Evolutionary conservation across 1,140 invertebrate genomes (phyloP).

Genomic region (Drosophila grimshawi): DNA sequence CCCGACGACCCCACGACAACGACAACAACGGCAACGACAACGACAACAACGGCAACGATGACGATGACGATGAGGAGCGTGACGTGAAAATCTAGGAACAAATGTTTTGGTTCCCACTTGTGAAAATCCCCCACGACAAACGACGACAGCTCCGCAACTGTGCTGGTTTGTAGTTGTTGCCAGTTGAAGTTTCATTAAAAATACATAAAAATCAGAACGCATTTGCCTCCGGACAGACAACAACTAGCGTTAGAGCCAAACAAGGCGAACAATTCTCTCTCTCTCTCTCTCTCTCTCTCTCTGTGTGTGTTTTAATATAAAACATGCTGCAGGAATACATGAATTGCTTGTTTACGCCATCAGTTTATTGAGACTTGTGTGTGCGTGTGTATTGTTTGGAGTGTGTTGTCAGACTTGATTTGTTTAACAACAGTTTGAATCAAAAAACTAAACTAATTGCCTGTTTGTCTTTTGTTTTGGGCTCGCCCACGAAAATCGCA

Average conservation of each 20-base stretch:
- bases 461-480: constrained; percentile 62
- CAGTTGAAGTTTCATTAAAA: constrained; percentile 68
- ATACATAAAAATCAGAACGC: constrained; percentile 70
- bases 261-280: not conserved
- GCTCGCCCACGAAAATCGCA: constrained; percentile 53
- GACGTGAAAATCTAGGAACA: constrained; percentile 82
- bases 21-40: not conserved
- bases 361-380: constrained; percentile 3
- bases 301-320: constrained; percentile 13
- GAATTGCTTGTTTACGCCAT: constrained; percentile 29
- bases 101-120: constrained; percentile 83
- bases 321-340: constrained; percentile 26
- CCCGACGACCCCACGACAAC: constrained; percentile 32
- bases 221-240: constrained; percentile 40
- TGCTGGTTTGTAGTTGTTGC: constrained; percentile 37
- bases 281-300: not conserved
- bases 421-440: constrained; percentile 60
- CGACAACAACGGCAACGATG: not conserved
- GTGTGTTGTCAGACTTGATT: constrained; percentile 41
- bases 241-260: constrained; percentile 17
- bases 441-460: constrained; percentile 66
- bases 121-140: constrained; percentile 56
- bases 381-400: constrained; percentile 15
- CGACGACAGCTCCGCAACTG: constrained; percentile 43
- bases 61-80: constrained; percentile 31